Evolutionary conservation across 2,113 vertebrate species (phyloP).

Genomic region (Dasyurus viverrinus): DNA sequence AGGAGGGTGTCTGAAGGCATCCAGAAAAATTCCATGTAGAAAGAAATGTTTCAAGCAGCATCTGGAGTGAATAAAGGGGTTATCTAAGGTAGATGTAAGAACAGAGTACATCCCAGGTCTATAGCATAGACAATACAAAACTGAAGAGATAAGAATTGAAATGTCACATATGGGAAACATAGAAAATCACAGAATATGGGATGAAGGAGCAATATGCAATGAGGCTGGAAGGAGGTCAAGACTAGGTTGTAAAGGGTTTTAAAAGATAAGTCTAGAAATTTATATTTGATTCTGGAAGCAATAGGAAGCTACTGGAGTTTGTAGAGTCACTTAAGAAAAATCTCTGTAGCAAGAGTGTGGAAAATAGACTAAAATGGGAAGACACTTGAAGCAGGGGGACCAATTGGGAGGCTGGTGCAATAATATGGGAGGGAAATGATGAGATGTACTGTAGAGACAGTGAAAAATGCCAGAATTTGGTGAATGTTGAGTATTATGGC

Average conservation of each 20-base stretch:
- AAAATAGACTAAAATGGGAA: not conserved
- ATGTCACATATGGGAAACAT: not conserved
- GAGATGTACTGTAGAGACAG: not conserved
- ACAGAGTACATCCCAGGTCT: not conserved
- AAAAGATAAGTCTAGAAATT: not conserved
- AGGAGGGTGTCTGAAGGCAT: not conserved
- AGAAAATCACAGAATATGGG: not conserved
- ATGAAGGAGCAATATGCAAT: not conserved
- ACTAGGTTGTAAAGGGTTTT: not conserved
- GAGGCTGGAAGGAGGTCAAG: not conserved
- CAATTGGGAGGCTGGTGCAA: not conserved
- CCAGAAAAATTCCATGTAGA: not conserved
- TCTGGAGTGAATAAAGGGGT: not conserved
- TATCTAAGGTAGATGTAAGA: not conserved
- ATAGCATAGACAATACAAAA: not conserved
- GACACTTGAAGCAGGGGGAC: too few relatives aligned
- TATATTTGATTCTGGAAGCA: not conserved
- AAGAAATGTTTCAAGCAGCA: not conserved
- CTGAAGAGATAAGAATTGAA: not conserved
- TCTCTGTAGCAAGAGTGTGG: too few relatives aligned
- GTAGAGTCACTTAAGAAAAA: not conserved
- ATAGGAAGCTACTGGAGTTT: too few relatives aligned
- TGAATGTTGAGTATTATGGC: not conserved
- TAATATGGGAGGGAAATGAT: not conserved
- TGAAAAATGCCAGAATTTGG: too few relatives aligned